Evolutionary conservation across 2,113 vertebrate genomes (phyloP).

Genomic region (Entelurus aequoreus): DNA sequence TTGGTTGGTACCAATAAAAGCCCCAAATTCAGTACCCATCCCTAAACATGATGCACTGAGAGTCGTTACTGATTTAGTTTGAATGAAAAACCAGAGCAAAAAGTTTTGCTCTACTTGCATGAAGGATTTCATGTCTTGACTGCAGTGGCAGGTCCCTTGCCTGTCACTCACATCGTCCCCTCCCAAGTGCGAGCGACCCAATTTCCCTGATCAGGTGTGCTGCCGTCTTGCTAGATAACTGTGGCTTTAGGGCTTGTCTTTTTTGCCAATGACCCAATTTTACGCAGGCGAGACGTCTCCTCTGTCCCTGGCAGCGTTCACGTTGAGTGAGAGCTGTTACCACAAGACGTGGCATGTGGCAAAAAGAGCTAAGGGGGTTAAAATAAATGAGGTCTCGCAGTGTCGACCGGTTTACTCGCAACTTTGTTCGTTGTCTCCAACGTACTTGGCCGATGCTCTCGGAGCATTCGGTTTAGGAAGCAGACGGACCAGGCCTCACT

Average conservation of each 20-base stretch:
- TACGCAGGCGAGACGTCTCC: slow-evolving; percentile 4
- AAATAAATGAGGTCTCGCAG: background rate
- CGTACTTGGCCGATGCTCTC: background rate
- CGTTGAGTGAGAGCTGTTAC: slow-evolving; percentile 13
- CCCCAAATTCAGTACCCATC: no score
- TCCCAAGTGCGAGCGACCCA: slow-evolving; percentile 1
- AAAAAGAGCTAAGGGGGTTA: slow-evolving; percentile 3
- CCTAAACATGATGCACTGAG: background rate
- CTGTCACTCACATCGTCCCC: slow-evolving; percentile 7
- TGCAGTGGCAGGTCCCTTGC: slow-evolving; percentile 3
- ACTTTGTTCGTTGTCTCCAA: background rate
- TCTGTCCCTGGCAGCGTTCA: slow-evolving; percentile 7
- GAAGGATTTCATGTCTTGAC: slow-evolving; percentile 2
- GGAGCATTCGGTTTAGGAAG: background rate
- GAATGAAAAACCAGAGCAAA: background rate
- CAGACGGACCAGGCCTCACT: background rate
- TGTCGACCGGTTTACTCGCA: background rate
- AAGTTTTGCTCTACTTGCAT: background rate
- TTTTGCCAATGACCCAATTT: slow-evolving; percentile 12
- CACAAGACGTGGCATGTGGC: slow-evolving; percentile 14
- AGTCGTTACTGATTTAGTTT: background rate
- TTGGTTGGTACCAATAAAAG: no score
- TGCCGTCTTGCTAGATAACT: slow-evolving; percentile 8
- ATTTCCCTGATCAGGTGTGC: slow-evolving; percentile 11
- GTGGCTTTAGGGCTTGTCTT: slow-evolving; percentile 8